Evolutionary conservation across 2,888 invertebrate species (phyloP).

Genomic region (Acrocyrtus sp.): DNA sequence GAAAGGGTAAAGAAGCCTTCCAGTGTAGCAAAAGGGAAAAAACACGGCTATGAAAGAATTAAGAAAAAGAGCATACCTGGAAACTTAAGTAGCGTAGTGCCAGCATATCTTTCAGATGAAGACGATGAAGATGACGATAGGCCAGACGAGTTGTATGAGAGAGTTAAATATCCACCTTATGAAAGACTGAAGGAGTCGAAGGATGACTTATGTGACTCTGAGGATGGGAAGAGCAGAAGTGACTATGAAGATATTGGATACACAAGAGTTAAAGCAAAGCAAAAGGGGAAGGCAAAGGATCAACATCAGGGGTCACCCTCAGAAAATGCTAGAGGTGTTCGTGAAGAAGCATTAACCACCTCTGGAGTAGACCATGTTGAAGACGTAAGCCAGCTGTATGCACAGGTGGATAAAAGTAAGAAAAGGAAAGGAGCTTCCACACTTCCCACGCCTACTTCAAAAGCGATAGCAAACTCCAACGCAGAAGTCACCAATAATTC

Average conservation of each 20-base stretch:
- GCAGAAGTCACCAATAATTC: background rate
- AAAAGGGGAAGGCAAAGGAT: background rate
- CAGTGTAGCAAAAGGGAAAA: conserved; percentile 26
- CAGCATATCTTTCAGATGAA: conserved; percentile 51
- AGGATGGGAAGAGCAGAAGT: conserved; percentile 43
- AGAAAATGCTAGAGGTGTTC: background rate
- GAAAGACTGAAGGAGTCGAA: conserved; percentile 61
- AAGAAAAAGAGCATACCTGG: conserved; percentile 44
- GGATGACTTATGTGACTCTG: conserved; percentile 53
- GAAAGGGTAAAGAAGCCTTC: conserved; percentile 56
- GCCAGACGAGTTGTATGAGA: conserved; percentile 57
- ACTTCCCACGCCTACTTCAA: background rate
- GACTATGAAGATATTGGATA: conserved; percentile 62
- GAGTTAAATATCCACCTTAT: conserved; percentile 62
- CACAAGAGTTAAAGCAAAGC: conserved; percentile 46
- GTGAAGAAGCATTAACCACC: conserved; percentile 8
- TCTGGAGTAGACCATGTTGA: conserved; percentile 5
- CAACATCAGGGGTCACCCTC: background rate
- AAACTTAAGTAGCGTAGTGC: conserved; percentile 17
- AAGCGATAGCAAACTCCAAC: background rate
- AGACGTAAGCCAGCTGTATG: conserved; percentile 59
- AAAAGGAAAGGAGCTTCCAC: conserved; percentile 48
- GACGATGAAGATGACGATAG: conserved; percentile 55
- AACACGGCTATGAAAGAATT: conserved; percentile 62
- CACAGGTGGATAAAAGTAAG: conserved; percentile 59